Evolutionary conservation across 2,888 invertebrate genomes (phyloP), one percentile per base, ranked within the genome.

Genomic region (Podotricha telesiphe): DNA sequence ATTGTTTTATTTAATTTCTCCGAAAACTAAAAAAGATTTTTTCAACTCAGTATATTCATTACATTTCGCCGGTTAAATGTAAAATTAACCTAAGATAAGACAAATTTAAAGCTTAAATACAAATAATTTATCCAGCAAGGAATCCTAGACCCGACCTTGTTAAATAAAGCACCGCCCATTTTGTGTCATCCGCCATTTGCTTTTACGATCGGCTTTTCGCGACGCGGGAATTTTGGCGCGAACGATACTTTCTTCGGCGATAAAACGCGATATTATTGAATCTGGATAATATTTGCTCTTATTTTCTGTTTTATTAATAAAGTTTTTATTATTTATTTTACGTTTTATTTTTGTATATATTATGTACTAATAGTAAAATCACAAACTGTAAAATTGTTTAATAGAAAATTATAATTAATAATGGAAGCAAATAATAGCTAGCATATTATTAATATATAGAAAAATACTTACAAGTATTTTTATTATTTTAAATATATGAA

Each of bases 181-280:
- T 56, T 67, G 59, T 67, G 68, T 68, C 68, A 67, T 72, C 75
- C 72, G 71, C 75, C 76, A 75, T 76, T 76, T 76, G 71, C 75
- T 76, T 75, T 76, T 76, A 76, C 74, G 73, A 70, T 50, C 73
- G 42, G 74, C 73, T 73, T 76, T 75, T 68, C 68, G 72, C 70
- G 73, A 73, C 69, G 73, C 71, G 73, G 61, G 72, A 74, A 76
- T 76, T 73, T 75, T 73, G 75, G 75, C 74, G 75, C 73, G 73
- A 76, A 69, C 71, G 67, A 66, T 65, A 65, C 70, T 73, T 68
- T 69, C 59, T 67, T 68, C 65, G 65, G 62, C 69, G 59, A 67
- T 71, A 65, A 72, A 62, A 62, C 37, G 28, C 47, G 65, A 66
- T 42, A 42, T 59, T 67, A 59, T 59, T 51, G 51, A 51, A 59